These are phyloP conservation scores for Ectemnius continuus DNA, from an alignment of 2,888 invertebrate species.

Conservation along the genomic window DNA sequence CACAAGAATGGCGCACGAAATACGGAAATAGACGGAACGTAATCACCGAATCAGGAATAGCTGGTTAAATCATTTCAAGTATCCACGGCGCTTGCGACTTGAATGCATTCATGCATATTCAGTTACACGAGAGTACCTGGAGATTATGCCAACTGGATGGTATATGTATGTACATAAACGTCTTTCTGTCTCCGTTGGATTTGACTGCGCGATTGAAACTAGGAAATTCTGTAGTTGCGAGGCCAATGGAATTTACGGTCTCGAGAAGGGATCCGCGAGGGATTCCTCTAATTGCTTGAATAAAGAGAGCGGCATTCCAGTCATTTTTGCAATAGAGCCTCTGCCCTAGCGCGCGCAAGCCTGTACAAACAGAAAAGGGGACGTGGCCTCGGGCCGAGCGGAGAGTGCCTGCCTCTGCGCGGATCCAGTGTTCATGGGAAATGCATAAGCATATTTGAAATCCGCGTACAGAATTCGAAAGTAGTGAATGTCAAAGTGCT, in stretches of 20 bases:
- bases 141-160: constrained; percentile 40
- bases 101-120: constrained; percentile 58
- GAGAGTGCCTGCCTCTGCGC: not conserved
- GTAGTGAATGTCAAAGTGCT: not conserved
- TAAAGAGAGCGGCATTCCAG: not conserved
- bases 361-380: not conserved
- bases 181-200: too few relatives aligned
- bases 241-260: not conserved
- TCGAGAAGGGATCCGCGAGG: not conserved
- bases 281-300: constrained; percentile 6
- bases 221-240: too few relatives aligned
- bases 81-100: constrained; percentile 44
- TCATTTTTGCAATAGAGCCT: not conserved
- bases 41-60: constrained; percentile 42
- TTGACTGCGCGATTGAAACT: too few relatives aligned
- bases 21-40: constrained; percentile 34
- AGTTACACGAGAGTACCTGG: constrained; percentile 27
- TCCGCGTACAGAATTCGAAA: constrained; percentile 1
- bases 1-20: too few relatives aligned
- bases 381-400: not conserved
- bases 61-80: constrained; percentile 56
- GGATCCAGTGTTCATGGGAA: not conserved
- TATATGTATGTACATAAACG: too few relatives aligned
- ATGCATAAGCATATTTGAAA: constrained; percentile 1
- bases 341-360: not conserved